Percentiles rank a stretch among this genome's conserved stretches.
These are phyloP conservation scores for Gerosis bhagava DNA, from an alignment of 2,888 invertebrate species.

Conservation along the genomic window DNA sequence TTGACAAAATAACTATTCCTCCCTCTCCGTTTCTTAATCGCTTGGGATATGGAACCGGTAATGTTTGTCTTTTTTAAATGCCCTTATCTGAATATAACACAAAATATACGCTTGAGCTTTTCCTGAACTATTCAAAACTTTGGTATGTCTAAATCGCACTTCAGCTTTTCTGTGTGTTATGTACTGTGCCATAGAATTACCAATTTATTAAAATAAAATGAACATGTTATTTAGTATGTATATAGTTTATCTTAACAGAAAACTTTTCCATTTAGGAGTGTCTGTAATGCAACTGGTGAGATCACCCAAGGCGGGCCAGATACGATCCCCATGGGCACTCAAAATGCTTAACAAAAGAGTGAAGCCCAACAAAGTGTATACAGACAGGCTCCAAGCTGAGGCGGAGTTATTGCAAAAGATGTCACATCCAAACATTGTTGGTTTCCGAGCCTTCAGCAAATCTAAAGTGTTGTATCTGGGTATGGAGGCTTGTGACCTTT, in stretches of 20 bases:
- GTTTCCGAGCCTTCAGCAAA: constrained; percentile 84
- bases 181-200: no score
- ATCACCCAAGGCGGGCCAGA: constrained; percentile 85
- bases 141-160: no score
- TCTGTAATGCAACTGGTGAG: constrained; percentile 89
- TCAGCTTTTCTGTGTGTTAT: no score
- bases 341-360: constrained; percentile 85
- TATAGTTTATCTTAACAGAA: no score
- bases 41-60: constrained; percentile 91
- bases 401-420: constrained; percentile 86
- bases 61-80: no score
- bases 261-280: constrained; percentile 88
- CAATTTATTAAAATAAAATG: not conserved
- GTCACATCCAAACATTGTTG: constrained; percentile 92
- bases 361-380: constrained; percentile 65
- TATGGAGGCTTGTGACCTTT: constrained; percentile 90
- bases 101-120: no score
- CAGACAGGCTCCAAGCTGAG: constrained; percentile 85
- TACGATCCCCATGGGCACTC: constrained; percentile 93
- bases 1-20: constrained; percentile 81
- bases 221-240: no score
- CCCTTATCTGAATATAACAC: no score
- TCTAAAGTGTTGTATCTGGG: constrained; percentile 85
- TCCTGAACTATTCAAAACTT: no score
- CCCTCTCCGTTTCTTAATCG: constrained; percentile 88